These are phyloP conservation scores for Luperina testacea DNA, from an alignment of 2,888 invertebrate species.

Conservation along the genomic window DNA sequence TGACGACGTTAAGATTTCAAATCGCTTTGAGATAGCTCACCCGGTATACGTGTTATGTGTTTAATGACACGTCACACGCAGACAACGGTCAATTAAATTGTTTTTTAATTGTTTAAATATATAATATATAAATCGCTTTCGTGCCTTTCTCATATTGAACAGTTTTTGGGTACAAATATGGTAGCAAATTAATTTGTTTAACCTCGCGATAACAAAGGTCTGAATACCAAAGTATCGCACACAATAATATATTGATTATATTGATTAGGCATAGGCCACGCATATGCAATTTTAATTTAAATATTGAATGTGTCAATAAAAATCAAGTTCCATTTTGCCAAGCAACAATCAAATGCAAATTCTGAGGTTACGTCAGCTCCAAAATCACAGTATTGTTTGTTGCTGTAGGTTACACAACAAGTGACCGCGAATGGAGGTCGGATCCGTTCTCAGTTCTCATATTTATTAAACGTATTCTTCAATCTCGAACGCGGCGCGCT, in stretches of 20 bases:
- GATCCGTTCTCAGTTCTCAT: conserved; percentile 84
- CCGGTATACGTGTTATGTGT: conserved; percentile 23
- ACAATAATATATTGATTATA: conserved; percentile 48
- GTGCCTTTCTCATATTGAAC: conserved; percentile 23
- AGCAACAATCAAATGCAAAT: conserved; percentile 74
- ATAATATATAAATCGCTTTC: no score
- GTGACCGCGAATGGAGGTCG: conserved; percentile 89
- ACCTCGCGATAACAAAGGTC: conserved; percentile 39
- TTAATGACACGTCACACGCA: conserved; percentile 40
- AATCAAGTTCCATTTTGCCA: conserved; percentile 70
- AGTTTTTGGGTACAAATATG: conserved; percentile 25
- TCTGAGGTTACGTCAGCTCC: conserved; percentile 75
- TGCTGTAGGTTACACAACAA: conserved; percentile 84
- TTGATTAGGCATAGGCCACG: conserved; percentile 49
- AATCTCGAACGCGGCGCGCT: conserved; percentile 83
- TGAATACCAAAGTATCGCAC: conserved; percentile 18
- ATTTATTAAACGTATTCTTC: conserved; percentile 89
- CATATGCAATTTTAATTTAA: conserved; percentile 51
- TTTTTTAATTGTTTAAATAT: conserved; percentile 36
- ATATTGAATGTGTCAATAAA: conserved; percentile 60
- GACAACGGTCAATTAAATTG: conserved; percentile 30
- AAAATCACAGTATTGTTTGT: conserved; percentile 84
- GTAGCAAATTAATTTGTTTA: conserved; percentile 37
- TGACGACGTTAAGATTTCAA: conserved; percentile 42
- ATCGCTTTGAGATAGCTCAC: conserved; percentile 27